A percentile compares a stretch with the other conserved stretches of the same genome.
phyloP scores from a whole-genome alignment of 2,113 vertebrate species.

The Channa argus region DNA sequence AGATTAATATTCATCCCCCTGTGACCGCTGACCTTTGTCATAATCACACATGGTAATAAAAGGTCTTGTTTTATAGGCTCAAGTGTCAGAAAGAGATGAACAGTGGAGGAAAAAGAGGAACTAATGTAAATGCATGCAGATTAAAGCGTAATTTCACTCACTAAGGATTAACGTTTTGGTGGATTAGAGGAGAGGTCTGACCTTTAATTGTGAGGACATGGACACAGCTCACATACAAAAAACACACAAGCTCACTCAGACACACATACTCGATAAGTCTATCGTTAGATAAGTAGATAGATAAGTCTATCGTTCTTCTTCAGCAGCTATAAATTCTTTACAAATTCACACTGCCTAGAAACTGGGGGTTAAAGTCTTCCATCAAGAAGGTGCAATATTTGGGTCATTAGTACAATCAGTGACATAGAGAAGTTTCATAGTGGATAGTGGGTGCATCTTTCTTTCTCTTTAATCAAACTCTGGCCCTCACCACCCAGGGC shows the following conservation, averaged over 20 bases:
- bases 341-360: neutral
- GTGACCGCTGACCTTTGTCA: slow-evolving; percentile 45
- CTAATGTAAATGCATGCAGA: slow-evolving; percentile 60
- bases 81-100: slow-evolving; percentile 21
- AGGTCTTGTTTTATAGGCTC: slow-evolving; percentile 11
- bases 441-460: slow-evolving; percentile 9
- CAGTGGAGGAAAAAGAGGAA: slow-evolving; percentile 17
- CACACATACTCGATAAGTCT: neutral
- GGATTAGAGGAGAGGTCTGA: slow-evolving; percentile 56
- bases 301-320: neutral
- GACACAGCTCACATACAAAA: slow-evolving; percentile 19
- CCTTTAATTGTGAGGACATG: slow-evolving; percentile 52
- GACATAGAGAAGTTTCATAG: neutral
- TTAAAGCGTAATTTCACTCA: slow-evolving; percentile 80
- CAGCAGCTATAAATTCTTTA: neutral
- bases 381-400: slow-evolving; percentile 7
- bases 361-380: neutral
- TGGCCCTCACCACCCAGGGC: neutral
- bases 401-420: slow-evolving; percentile 28
- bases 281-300: neutral
- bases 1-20: slow-evolving; percentile 42
- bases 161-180: slow-evolving; percentile 68
- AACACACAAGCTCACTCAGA: neutral
- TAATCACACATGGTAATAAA: slow-evolving; percentile 56
- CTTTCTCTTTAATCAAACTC: neutral